Evolutionary conservation across 2,888 invertebrate species (phyloP).

Genomic region (Perdita meconis): DNA sequence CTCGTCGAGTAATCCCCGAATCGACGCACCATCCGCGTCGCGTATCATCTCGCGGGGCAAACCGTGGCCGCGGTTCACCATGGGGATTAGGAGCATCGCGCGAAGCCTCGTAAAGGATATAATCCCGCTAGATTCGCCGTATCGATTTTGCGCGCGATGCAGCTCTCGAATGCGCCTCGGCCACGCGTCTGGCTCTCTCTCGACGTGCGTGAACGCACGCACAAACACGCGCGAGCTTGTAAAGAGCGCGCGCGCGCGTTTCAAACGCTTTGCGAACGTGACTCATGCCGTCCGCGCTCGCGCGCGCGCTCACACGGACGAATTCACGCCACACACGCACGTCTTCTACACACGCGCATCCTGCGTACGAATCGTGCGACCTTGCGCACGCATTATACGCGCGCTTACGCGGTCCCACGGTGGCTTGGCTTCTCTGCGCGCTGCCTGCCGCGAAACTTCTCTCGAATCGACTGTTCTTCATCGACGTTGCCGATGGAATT

Average conservation of each 20-base stretch:
- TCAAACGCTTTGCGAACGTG: constrained; percentile 45
- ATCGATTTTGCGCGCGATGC: constrained; percentile 83
- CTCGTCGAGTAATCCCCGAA: constrained; percentile 37
- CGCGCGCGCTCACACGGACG: constrained; percentile 51
- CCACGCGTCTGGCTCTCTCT: constrained; percentile 57
- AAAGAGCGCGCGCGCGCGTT: constrained; percentile 49
- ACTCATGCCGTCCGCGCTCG: constrained; percentile 60
- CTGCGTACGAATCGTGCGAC: constrained; percentile 63
- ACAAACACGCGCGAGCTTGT: constrained; percentile 41
- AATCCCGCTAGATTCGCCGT: constrained; percentile 83
- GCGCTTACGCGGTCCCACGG: constrained; percentile 69
- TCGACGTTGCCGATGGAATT: constrained; percentile 1
- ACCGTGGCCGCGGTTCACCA: constrained; percentile 74
- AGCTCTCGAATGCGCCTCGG: constrained; percentile 73
- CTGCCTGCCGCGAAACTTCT: constrained; percentile 4
- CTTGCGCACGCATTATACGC: constrained; percentile 66
- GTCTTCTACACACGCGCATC: constrained; percentile 58
- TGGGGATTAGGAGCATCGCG: constrained; percentile 80
- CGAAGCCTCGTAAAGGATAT: constrained; percentile 83
- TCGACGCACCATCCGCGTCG: constrained; percentile 34
- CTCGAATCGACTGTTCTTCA: constrained; percentile 16
- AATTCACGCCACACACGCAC: constrained; percentile 49
- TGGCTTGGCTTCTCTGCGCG: constrained; percentile 42
- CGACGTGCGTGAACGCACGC: constrained; percentile 53
- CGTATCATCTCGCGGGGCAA: constrained; percentile 58